These are phyloP conservation scores for Scytalopus superciliaris DNA, from an alignment of 2,113 vertebrate genomes.

Conservation along the genomic window DNA sequence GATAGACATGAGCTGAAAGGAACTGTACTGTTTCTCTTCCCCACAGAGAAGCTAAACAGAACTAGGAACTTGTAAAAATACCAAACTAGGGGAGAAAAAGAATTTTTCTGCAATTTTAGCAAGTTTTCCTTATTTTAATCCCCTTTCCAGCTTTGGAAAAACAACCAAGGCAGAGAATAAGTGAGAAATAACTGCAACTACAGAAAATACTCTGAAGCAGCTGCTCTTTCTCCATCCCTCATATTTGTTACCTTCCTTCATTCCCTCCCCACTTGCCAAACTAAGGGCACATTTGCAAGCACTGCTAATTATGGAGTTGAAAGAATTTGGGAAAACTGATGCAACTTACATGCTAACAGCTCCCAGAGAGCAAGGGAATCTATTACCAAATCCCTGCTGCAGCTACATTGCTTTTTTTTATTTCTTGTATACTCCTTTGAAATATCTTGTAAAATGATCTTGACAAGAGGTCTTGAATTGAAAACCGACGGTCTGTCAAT, in stretches of 20 bases:
- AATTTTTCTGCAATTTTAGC: constrained; percentile 1
- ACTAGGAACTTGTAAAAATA: not conserved
- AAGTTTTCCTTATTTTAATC: not conserved
- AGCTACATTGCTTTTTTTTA: not conserved
- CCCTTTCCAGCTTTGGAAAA: not conserved
- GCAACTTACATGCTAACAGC: not conserved
- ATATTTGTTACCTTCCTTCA: not conserved
- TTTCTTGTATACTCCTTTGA: constrained; percentile 41
- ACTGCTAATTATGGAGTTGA: not conserved
- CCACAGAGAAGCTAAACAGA: not conserved
- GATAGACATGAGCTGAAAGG: not conserved
- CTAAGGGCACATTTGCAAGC: not conserved
- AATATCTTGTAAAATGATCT: constrained; percentile 59
- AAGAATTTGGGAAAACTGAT: constrained; percentile 29
- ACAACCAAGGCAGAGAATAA: not conserved
- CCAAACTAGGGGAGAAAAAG: not conserved
- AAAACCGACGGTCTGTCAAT: constrained; percentile 26
- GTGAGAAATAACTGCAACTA: not conserved
- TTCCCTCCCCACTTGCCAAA: not conserved
- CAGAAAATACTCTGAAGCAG: not conserved
- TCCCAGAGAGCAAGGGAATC: constrained; percentile 12
- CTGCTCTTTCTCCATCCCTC: not conserved
- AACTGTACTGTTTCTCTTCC: not conserved
- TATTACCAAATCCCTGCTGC: not conserved
- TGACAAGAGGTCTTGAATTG: constrained; percentile 49